A percentile compares a stretch with the other conserved stretches of the same genome.
These are phyloP conservation scores for Eristalis arbustorum DNA, from an alignment of 2,888 invertebrate species.

Conservation along the genomic window DNA sequence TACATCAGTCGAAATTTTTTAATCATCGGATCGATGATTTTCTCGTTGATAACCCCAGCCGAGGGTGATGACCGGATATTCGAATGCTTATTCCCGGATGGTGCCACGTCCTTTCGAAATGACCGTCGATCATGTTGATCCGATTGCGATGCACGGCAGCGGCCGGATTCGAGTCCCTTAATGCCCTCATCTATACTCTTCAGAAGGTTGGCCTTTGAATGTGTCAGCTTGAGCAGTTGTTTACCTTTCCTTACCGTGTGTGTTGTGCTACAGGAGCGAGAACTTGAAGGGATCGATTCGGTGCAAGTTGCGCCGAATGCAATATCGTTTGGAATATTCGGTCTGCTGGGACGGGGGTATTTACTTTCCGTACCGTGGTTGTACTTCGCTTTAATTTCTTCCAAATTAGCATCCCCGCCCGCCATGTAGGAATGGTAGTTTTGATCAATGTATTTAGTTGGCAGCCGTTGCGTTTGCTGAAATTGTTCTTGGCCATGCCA, in stretches of 20 bases:
- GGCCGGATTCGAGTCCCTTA: background rate
- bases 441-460: background rate
- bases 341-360: background rate
- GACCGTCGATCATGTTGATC: background rate
- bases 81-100: background rate
- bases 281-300: background rate
- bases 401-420: conserved; percentile 5
- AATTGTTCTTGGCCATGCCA: background rate
- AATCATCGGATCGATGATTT: conserved; percentile 76
- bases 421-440: background rate
- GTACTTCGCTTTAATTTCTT: background rate
- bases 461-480: background rate
- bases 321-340: background rate
- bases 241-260: conserved; percentile 10
- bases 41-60: conserved; percentile 73
- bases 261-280: conserved; percentile 1
- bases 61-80: conserved; percentile 18
- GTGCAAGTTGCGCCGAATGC: background rate
- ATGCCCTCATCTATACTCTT: conserved; percentile 36
- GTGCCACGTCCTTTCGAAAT: background rate
- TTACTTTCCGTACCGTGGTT: background rate
- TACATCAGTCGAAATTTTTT: conserved; percentile 75
- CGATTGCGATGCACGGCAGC: background rate
- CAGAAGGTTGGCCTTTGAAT: conserved; percentile 37
- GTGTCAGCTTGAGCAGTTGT: conserved; percentile 1